phyloP scores from a whole-genome alignment of 2,888 invertebrate species.

The Ophraella communa region DNA sequence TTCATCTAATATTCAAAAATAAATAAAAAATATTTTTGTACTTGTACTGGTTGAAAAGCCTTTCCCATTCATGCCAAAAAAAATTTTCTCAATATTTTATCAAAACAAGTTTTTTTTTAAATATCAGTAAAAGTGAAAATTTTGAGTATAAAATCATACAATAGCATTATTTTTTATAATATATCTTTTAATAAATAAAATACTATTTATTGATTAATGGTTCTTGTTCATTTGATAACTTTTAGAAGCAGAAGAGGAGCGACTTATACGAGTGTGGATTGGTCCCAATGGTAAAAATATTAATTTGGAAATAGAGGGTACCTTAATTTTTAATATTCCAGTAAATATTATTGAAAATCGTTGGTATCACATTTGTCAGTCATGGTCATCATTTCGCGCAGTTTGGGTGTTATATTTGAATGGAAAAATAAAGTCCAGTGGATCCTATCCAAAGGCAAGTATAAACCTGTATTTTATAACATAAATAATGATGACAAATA shows the following conservation, averaged over 20 bases:
- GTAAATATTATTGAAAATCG: slow-evolving; percentile 60
- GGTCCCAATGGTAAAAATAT: slow-evolving; percentile 64
- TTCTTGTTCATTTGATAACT: slow-evolving; percentile 39
- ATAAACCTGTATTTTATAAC: not conserved
- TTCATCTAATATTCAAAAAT: too few species aligned
- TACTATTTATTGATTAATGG: too few species aligned
- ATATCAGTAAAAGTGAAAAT: too few species aligned
- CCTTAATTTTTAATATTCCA: slow-evolving; percentile 60
- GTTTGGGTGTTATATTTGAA: slow-evolving; percentile 69
- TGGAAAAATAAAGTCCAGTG: slow-evolving; percentile 62
- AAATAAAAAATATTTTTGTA: too few species aligned
- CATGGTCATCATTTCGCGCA: slow-evolving; percentile 69
- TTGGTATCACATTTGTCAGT: slow-evolving; percentile 73
- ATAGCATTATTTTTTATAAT: not conserved
- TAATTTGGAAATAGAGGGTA: slow-evolving; percentile 65
- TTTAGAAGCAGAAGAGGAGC: slow-evolving; percentile 64
- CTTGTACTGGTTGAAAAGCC: too few species aligned
- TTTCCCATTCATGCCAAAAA: too few species aligned
- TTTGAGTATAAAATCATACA: too few species aligned
- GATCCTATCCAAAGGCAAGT: slow-evolving; percentile 52
- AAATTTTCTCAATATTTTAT: too few species aligned
- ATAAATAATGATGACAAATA: too few species aligned
- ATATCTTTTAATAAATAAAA: too few species aligned
- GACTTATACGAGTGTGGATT: slow-evolving; percentile 68
- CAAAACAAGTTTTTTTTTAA: too few species aligned